Evolutionary conservation across 1,140 invertebrate genomes (phyloP).

Genomic region (Mycetomoellerius zeteki): DNA sequence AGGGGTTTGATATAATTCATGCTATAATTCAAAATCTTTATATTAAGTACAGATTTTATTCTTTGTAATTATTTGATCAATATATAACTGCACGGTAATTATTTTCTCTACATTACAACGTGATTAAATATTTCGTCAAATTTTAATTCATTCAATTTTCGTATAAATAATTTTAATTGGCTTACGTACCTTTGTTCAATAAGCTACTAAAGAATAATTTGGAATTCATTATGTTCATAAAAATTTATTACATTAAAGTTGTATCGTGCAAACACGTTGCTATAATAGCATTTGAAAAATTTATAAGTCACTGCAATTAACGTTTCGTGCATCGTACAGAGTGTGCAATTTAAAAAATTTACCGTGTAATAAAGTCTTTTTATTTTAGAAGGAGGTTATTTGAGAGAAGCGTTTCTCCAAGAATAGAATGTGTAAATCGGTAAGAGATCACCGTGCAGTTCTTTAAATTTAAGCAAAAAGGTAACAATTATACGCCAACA

Average conservation of each 20-base stretch:
- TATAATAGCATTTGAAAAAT: conserved; percentile 7
- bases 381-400: not conserved
- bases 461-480: not conserved
- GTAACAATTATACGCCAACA: not conserved
- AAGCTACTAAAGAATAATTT: not conserved
- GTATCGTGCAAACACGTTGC: not conserved
- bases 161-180: conserved; percentile 17
- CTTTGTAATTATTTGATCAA: conserved; percentile 24
- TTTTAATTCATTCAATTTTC: conserved; percentile 25
- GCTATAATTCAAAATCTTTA: conserved; percentile 19
- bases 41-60: not conserved
- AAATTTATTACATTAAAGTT: conserved; percentile 19
- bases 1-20: conserved; percentile 2
- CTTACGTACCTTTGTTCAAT: not conserved
- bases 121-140: conserved; percentile 6
- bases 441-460: not conserved
- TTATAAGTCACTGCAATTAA: not conserved
- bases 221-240: not conserved
- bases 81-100: not conserved
- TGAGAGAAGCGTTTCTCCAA: not conserved
- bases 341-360: not conserved
- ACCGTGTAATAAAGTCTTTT: not conserved
- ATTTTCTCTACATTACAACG: not conserved
- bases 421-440: not conserved
- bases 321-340: not conserved